Evolutionary conservation across 1,140 invertebrate genomes (phyloP).

Genomic region (Eriosoma lanigerum): DNA sequence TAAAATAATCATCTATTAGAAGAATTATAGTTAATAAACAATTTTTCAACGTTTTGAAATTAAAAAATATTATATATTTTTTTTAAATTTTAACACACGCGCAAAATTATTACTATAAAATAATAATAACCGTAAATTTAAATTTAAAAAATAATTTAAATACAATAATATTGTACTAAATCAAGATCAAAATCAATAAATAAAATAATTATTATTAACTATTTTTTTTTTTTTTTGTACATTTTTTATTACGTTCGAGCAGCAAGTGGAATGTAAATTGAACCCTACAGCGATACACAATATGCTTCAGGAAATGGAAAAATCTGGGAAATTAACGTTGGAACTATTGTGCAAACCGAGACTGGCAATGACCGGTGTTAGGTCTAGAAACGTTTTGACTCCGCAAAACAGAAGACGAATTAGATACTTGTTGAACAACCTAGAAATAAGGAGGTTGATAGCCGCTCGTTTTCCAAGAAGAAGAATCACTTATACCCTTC

Average conservation of each 20-base stretch:
- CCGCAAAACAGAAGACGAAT: not conserved
- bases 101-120: too few relatives aligned
- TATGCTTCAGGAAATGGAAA: not conserved
- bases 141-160: too few relatives aligned
- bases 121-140: too few relatives aligned
- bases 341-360: not conserved
- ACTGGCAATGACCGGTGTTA: not conserved
- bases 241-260: conserved; percentile 17
- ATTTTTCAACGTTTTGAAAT: too few relatives aligned
- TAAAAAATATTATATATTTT: too few relatives aligned
- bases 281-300: not conserved
- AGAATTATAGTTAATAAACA: too few relatives aligned
- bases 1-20: too few relatives aligned
- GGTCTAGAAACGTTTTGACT: not conserved
- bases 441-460: not conserved
- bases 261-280: not conserved
- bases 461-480: not conserved
- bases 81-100: too few relatives aligned
- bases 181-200: too few relatives aligned
- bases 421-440: not conserved
- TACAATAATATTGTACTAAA: too few relatives aligned
- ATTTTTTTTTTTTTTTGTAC: too few relatives aligned
- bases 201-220: too few relatives aligned
- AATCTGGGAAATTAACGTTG: not conserved
- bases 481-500: not conserved